These are phyloP conservation scores for Odontothrips loti DNA, from an alignment of 2,888 invertebrate genomes.

Conservation along the genomic window DNA sequence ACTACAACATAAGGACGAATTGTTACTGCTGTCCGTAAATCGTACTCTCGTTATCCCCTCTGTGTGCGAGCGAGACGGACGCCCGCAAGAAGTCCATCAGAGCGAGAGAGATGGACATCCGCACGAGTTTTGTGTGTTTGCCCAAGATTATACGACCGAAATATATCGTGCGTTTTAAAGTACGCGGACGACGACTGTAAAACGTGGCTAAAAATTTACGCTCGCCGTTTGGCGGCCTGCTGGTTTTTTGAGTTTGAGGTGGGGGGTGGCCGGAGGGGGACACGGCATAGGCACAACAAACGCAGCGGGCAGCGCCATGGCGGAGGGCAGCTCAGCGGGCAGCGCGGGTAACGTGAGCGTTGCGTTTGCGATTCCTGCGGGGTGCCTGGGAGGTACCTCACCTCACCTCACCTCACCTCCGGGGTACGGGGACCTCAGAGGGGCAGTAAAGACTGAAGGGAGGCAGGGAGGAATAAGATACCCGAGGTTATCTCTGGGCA, in stretches of 20 bases:
- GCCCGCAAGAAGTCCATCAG: neutral
- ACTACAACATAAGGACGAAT: too few species aligned
- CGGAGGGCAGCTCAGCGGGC: neutral
- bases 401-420: too few species aligned
- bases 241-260: neutral
- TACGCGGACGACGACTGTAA: neutral
- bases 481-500: neutral
- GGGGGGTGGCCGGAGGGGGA: too few species aligned
- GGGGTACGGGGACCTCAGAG: too few species aligned
- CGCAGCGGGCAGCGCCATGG: too few species aligned
- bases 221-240: neutral
- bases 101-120: neutral
- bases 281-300: too few species aligned
- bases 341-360: neutral
- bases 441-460: too few species aligned
- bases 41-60: too few species aligned
- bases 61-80: too few species aligned
- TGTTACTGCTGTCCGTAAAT: too few species aligned
- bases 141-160: conserved; percentile 12
- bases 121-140: neutral
- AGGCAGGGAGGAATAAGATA: neutral
- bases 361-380: neutral
- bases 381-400: too few species aligned
- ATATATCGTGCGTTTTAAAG: conserved; percentile 11
- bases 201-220: neutral